Evolutionary conservation across 2,888 invertebrate species (phyloP).

Genomic region (Agrotis exclamationis): DNA sequence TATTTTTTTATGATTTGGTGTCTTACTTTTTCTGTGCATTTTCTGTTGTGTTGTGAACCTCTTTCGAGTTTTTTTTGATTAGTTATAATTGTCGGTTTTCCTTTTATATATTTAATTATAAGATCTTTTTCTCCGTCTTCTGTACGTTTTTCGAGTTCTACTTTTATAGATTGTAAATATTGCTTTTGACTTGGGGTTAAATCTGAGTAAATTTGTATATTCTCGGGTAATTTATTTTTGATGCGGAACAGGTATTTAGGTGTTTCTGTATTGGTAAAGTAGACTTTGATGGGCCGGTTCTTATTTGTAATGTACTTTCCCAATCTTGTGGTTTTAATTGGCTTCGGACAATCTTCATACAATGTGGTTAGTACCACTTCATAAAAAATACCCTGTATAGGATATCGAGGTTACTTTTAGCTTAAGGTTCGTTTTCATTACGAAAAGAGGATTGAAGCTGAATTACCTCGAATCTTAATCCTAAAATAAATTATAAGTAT

Average conservation of each 20-base stretch:
- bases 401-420: no score
- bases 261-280: not conserved
- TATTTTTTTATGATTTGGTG: no score
- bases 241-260: not conserved
- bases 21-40: no score
- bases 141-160: not conserved
- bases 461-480: no score
- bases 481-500: no score
- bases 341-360: not conserved
- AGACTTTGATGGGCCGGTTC: not conserved
- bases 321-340: conserved; percentile 7
- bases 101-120: conserved; percentile 1
- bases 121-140: not conserved
- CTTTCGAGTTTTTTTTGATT: no score
- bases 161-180: conserved; percentile 9
- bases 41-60: no score
- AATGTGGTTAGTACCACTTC: not conserved
- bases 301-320: not conserved
- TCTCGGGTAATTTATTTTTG: not conserved
- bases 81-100: conserved; percentile 5
- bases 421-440: no score
- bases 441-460: no score
- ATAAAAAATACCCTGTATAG: no score
- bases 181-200: conserved; percentile 10
- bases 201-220: conserved; percentile 9